Percentiles rank a stretch among this genome's conserved stretches.
These are phyloP conservation scores for Delphinapterus leucas DNA, from an alignment of 2,113 vertebrate genomes.

Conservation along the genomic window DNA sequence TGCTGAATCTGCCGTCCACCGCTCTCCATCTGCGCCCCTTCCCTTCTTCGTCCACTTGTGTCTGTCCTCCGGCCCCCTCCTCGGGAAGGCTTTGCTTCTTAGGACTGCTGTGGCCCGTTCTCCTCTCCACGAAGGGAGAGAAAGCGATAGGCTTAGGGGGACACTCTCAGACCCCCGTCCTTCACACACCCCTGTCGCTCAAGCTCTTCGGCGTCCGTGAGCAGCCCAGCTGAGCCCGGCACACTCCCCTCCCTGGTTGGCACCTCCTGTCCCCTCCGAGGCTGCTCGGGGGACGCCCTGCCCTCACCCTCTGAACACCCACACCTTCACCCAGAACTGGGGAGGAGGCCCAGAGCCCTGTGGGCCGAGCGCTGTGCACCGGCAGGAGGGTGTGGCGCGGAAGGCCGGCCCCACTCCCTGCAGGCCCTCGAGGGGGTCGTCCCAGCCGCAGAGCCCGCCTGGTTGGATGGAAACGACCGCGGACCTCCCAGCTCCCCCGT, in stretches of 20 bases:
- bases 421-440: not conserved
- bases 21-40: not conserved
- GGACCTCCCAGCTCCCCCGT: not conserved
- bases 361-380: not conserved
- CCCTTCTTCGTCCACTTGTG: not conserved
- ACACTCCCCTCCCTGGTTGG: not conserved
- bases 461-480: rapidly evolving
- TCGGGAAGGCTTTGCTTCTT: not conserved
- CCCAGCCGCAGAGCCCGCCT: not conserved
- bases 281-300: not conserved
- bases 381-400: rapidly evolving
- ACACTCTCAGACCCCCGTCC: not conserved
- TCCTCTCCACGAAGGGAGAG: not conserved
- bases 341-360: not conserved
- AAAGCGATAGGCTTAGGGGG: not conserved
- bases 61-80: not conserved
- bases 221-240: not conserved
- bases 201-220: too few species aligned
- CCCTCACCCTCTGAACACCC: not conserved
- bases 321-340: not conserved
- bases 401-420: not conserved
- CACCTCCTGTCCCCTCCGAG: not conserved
- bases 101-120: not conserved
- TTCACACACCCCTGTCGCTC: not conserved
- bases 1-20: not conserved